Base-by-base conservation (phyloP, 2,888 invertebrate genomes). In the Ornithoptera priamus region DNA sequence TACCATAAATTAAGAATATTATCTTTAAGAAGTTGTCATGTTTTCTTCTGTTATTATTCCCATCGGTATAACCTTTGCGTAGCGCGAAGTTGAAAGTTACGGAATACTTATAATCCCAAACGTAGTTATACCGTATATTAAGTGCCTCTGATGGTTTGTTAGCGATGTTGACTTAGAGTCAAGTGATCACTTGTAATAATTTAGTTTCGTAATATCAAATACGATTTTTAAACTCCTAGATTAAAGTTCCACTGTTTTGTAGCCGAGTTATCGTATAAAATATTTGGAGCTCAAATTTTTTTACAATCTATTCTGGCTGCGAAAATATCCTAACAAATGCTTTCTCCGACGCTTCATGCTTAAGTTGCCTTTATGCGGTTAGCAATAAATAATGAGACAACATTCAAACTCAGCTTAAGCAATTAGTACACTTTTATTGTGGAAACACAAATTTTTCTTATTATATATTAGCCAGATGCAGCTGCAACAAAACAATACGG, bases 1-100 rank as follows among this genome's bases (percentile, higher is more conserved):
- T 46, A 12, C 46, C 46, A 57, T 58, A 57, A 42, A 59, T 46
- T 30, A 46, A 65, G 15, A 60, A 69, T 56, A 65, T 65, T 60
- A 64, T 66, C 36, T 69, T 65, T 57, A 42, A 62, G 62, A 62
- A 69, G 69, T 66, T 69, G n/a, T 58, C 62, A 22, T 57, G 66
- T 66, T 69, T 69, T 24, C 20, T 50, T 62, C 36, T 58, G 39
- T 66, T 66, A 66, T 70, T 62, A 70, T 53, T 66, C 70, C 62
- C 70, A 65, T 22, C 58, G 58, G 65, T 50, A 24, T 57, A 56
- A 17, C 42, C 7, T 39, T 58, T 58, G 53, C 65, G 39, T 58
- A 42, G 65, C 60, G 20, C 50, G 46, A 64, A 59, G 65, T 61
- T 53, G 50, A 50, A 71, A 71, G 71, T 71, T 67, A 42, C 53